Evolutionary conservation across 2,113 vertebrate genomes (phyloP).

Genomic region (Esox niger): DNA sequence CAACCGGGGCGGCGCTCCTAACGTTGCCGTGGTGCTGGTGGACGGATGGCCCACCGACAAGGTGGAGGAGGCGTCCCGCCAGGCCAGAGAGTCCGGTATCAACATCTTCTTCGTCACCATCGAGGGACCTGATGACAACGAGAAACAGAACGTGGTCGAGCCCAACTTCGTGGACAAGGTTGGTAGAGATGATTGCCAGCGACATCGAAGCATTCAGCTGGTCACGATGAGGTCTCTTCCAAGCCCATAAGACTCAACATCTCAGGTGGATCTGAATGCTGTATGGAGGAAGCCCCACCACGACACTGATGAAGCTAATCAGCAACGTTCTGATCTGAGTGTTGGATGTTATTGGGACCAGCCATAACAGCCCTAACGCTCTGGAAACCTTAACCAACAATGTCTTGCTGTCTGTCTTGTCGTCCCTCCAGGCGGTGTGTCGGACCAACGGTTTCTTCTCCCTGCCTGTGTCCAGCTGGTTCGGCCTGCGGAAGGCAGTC

Average conservation of each 20-base stretch:
- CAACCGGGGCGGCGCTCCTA: constrained; percentile 87
- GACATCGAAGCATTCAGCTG: too few species aligned
- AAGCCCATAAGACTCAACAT: too few species aligned
- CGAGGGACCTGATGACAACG: constrained; percentile 85
- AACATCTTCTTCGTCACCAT: constrained; percentile 98
- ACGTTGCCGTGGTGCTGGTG: constrained; percentile 89
- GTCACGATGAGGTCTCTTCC: too few species aligned
- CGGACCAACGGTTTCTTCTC: constrained; percentile 89
- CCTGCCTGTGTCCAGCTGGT: constrained; percentile 87
- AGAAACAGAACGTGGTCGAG: constrained; percentile 85
- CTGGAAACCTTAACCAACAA: not conserved
- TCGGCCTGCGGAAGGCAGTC: constrained; percentile 81
- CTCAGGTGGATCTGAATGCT: too few species aligned
- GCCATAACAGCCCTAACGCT: not conserved
- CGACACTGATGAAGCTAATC: too few species aligned
- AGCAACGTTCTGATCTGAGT: too few species aligned
- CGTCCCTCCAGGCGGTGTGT: constrained; percentile 84
- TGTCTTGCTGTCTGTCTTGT: not conserved
- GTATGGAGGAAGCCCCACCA: too few species aligned
- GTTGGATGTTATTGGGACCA: too few species aligned
- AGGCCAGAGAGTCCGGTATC: constrained; percentile 93
- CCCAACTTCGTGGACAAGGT: constrained; percentile 96
- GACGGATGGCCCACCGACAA: constrained; percentile 95
- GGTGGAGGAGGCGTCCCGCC: constrained; percentile 89
- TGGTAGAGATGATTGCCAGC: not conserved